These are phyloP conservation scores for Cirrhinus mrigala DNA, from an alignment of 2,797 vertebrate genomes.

Conservation along the genomic window DNA sequence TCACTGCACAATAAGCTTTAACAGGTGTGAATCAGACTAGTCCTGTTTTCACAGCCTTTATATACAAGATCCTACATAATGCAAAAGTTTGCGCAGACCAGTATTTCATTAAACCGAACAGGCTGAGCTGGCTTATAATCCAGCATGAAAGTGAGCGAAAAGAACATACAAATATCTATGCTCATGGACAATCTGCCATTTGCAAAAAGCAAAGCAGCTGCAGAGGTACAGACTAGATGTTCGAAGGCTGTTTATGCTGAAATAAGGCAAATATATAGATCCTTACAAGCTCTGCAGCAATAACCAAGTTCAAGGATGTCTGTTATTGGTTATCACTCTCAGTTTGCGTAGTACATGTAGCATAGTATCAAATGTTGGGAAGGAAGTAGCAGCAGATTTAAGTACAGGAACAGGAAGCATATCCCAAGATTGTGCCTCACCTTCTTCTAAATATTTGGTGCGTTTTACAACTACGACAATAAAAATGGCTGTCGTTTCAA, in stretches of 20 bases:
- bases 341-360: conserved; percentile 21
- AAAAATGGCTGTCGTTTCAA: neutral
- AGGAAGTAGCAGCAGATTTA: conserved; percentile 34
- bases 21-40: neutral
- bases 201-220: conserved; percentile 38
- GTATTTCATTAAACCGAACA: neutral
- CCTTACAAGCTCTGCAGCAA: conserved; percentile 22
- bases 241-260: conserved; percentile 15
- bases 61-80: conserved; percentile 6
- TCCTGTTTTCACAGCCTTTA: conserved; percentile 28
- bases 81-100: neutral
- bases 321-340: neutral
- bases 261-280: conserved; percentile 40
- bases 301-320: neutral
- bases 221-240: conserved; percentile 6
- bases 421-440: conserved; percentile 35
- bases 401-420: conserved; percentile 35
- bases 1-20: neutral
- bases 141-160: neutral
- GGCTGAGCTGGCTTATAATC: neutral
- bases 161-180: neutral
- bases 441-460: conserved; percentile 28
- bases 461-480: conserved; percentile 8
- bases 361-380: conserved; percentile 12
- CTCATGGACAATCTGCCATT: conserved; percentile 22